These are phyloP conservation scores for Selenia dentaria DNA, from an alignment of 2,888 invertebrate genomes.

Conservation along the genomic window DNA sequence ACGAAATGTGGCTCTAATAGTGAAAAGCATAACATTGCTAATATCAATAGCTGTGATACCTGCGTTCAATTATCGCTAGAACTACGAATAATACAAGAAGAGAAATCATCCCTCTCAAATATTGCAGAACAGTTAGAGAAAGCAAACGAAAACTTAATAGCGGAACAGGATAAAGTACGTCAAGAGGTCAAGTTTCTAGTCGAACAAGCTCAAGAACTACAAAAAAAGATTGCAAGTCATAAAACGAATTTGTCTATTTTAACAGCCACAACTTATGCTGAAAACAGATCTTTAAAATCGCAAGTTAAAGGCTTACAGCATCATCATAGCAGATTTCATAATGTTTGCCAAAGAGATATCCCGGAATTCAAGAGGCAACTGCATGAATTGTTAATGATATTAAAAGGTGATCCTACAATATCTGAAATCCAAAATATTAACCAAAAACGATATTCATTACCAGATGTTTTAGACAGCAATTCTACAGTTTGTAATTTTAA, in stretches of 20 bases:
- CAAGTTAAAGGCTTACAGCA: constrained; percentile 71
- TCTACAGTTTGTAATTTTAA: constrained; percentile 49
- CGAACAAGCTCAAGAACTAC: constrained; percentile 60
- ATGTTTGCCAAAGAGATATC: constrained; percentile 71
- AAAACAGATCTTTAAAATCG: constrained; percentile 69
- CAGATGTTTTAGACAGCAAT: constrained; percentile 61
- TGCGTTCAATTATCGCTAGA: constrained; percentile 44
- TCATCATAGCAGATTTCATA: constrained; percentile 65
- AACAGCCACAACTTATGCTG: constrained; percentile 73
- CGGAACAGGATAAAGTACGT: constrained; percentile 56
- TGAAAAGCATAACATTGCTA: constrained; percentile 29
- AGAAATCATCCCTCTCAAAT: constrained; percentile 49
- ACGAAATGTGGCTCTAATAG: constrained; percentile 36
- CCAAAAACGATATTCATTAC: constrained; percentile 64
- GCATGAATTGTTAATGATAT: constrained; percentile 54
- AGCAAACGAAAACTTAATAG: constrained; percentile 49
- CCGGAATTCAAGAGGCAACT: constrained; percentile 67
- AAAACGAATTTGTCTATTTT: constrained; percentile 70
- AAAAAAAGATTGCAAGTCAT: constrained; percentile 69
- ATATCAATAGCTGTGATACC: constrained; percentile 35
- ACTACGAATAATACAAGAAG: constrained; percentile 36
- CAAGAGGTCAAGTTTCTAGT: constrained; percentile 60
- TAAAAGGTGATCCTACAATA: constrained; percentile 48
- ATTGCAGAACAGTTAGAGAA: constrained; percentile 46
- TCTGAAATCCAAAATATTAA: constrained; percentile 45